phyloP scores from a whole-genome alignment of 2,888 invertebrate genomes.

The Fragum fragum region DNA sequence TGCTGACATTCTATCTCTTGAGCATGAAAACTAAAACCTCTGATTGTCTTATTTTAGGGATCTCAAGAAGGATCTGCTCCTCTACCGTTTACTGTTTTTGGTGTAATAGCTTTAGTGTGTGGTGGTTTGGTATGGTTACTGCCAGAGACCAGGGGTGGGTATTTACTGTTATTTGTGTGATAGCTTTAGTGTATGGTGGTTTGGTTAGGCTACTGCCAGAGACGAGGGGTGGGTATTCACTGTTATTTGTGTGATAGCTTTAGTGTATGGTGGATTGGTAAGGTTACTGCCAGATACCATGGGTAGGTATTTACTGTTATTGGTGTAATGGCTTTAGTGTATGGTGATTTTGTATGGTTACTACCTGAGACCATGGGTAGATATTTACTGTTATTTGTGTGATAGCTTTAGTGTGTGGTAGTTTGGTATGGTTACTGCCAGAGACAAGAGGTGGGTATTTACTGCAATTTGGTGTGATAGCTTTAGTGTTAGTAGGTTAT shows the following conservation, averaged over 20 bases:
- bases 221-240: slow-evolving; percentile 62
- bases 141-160: not conserved
- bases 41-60: slow-evolving; percentile 45
- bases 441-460: not conserved
- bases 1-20: too few relatives aligned
- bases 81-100: slow-evolving; percentile 83
- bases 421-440: not conserved
- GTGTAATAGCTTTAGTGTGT: slow-evolving; percentile 73
- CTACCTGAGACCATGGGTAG: not conserved
- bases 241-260: slow-evolving; percentile 80
- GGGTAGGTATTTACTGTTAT: slow-evolving; percentile 76
- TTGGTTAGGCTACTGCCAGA: not conserved
- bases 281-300: not conserved
- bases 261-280: slow-evolving; percentile 45
- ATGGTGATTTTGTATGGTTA: not conserved
- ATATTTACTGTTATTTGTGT: not conserved
- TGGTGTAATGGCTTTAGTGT: slow-evolving; percentile 78
- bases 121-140: not conserved
- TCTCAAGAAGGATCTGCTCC: slow-evolving; percentile 49
- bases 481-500: not conserved
- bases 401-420: not conserved
- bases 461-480: not conserved
- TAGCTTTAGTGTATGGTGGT: slow-evolving; percentile 68
- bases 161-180: slow-evolving; percentile 81
- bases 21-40: too few relatives aligned